Percentiles rank a stretch among this genome's conserved stretches.
Evolutionary conservation across 2,113 vertebrate genomes (phyloP).

Genomic region (Pelecanus crispus): DNA sequence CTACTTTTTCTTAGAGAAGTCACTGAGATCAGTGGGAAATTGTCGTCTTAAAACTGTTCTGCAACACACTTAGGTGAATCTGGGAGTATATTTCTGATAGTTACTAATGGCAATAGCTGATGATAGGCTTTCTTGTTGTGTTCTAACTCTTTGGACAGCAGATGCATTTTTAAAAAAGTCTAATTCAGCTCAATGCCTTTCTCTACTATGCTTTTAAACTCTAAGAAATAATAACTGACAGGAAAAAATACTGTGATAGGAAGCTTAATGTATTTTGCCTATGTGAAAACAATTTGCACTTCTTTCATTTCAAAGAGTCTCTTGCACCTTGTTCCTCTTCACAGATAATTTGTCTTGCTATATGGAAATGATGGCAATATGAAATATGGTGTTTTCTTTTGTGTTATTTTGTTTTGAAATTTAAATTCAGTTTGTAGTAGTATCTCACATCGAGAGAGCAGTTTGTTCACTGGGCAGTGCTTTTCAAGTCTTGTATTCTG

Average conservation of each 20-base stretch:
- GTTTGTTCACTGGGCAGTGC: background rate
- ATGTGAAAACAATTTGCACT: background rate
- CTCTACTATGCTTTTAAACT: background rate
- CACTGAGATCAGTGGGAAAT: background rate
- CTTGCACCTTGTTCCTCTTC: background rate
- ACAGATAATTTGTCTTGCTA: background rate
- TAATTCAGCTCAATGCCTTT: background rate
- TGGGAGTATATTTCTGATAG: background rate
- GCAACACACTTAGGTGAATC: background rate
- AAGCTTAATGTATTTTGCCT: background rate
- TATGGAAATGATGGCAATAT: background rate
- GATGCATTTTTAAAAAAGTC: background rate
- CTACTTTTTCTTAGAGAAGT: background rate
- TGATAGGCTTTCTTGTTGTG: background rate
- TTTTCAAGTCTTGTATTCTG: background rate
- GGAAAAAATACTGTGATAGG: background rate
- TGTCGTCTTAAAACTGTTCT: background rate
- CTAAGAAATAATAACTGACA: background rate
- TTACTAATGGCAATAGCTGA: background rate
- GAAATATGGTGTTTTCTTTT: background rate
- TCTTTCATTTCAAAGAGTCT: background rate
- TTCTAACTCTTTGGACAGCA: background rate
- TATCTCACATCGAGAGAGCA: background rate
- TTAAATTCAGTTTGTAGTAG: background rate
- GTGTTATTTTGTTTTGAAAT: background rate